Evolutionary conservation across 2,888 invertebrate genomes (phyloP).

Genomic region (Cordilura impudica): DNA sequence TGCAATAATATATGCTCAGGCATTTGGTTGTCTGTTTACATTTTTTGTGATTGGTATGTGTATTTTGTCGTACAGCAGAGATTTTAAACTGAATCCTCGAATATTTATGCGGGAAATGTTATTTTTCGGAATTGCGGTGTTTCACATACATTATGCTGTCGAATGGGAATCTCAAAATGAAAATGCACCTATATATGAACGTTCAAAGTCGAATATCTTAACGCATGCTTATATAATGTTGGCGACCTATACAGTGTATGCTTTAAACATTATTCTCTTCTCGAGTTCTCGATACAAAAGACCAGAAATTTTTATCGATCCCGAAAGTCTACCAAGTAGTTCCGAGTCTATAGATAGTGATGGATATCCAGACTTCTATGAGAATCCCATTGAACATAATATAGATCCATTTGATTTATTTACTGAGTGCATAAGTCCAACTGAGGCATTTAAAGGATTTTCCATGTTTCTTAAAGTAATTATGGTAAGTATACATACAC

Average conservation of each 20-base stretch:
- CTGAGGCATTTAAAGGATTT: not conserved
- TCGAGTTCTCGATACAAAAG: not conserved
- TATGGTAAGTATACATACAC: slow-evolving; percentile 16
- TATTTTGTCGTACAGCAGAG: not conserved
- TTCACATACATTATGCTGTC: not conserved
- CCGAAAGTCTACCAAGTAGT: not conserved
- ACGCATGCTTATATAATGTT: slow-evolving; percentile 19
- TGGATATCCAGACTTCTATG: not conserved
- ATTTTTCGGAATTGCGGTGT: not conserved
- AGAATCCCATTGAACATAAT: not conserved
- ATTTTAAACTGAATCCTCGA: not conserved
- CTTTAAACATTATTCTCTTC: not conserved
- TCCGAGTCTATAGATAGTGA: slow-evolving; percentile 8
- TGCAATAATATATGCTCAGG: slow-evolving; percentile 1
- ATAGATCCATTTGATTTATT: not conserved
- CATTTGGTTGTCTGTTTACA: slow-evolving; percentile 18
- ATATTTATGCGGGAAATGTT: slow-evolving; percentile 12
- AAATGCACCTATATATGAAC: not conserved
- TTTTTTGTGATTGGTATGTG: slow-evolving; percentile 3
- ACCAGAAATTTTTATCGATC: not conserved
- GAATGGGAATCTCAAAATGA: slow-evolving; percentile 4
- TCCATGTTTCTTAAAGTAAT: not conserved
- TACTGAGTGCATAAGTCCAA: slow-evolving; percentile 2
- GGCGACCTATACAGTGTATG: not conserved
- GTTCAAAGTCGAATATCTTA: not conserved